These are phyloP conservation scores for Onychostruthus taczanowskii DNA, from an alignment of 2,113 vertebrate genomes.

Conservation along the genomic window DNA sequence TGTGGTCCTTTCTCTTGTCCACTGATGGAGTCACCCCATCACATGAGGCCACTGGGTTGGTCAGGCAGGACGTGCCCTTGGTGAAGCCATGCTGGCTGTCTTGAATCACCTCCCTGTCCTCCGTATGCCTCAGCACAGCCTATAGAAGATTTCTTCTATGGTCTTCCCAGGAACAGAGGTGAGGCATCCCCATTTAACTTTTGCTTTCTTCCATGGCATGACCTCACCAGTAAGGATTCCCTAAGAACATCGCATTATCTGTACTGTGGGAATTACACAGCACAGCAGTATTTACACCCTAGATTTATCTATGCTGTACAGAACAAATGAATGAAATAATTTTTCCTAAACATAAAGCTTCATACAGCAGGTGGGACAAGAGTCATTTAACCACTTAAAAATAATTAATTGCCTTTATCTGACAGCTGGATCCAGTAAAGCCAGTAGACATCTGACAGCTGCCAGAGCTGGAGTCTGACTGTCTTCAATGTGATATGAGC, in stretches of 20 bases:
- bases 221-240: not conserved
- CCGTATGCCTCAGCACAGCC: not conserved
- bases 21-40: too few species aligned
- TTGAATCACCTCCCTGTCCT: not conserved
- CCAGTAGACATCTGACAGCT: conserved; percentile 23
- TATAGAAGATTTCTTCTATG: not conserved
- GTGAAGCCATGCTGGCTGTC: not conserved
- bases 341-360: not conserved
- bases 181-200: not conserved
- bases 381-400: conserved; percentile 33
- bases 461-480: not conserved
- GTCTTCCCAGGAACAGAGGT: not conserved
- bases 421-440: conserved; percentile 23
- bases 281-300: not conserved
- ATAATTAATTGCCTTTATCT: conserved; percentile 47
- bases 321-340: not conserved
- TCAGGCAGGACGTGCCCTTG: not conserved
- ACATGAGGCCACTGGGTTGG: not conserved
- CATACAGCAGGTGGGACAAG: not conserved
- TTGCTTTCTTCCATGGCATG: not conserved
- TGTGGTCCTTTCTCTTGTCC: not conserved
- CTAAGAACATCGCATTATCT: not conserved
- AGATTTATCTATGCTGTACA: not conserved
- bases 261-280: not conserved
- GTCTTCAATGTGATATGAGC: not conserved